Percentiles rank a stretch among this genome's conserved stretches.
These are phyloP conservation scores for Sabatieria punctata DNA, from an alignment of 2,888 invertebrate genomes.

Conservation along the genomic window DNA sequence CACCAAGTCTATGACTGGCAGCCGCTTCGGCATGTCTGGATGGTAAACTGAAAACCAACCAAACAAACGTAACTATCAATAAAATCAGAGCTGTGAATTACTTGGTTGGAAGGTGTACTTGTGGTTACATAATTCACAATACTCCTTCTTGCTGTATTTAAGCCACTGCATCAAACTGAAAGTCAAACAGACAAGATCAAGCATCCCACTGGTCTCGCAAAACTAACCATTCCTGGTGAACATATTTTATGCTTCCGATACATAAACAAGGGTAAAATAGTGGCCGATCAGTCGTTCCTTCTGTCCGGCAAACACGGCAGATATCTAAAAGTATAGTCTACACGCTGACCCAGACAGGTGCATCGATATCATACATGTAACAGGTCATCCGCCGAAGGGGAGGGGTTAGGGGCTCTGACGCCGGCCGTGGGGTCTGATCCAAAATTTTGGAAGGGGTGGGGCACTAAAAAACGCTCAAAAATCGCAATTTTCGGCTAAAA, in stretches of 20 bases:
- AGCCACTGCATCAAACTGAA: conserved; percentile 97
- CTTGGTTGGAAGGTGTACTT: conserved; percentile 92
- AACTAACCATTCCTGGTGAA: conserved; percentile 68
- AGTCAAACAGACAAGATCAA: neutral
- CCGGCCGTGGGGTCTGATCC: too few species aligned
- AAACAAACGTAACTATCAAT: neutral
- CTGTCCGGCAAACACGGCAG: conserved; percentile 91
- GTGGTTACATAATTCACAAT: conserved; percentile 92
- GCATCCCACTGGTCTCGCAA: neutral
- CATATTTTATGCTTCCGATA: conserved; percentile 96
- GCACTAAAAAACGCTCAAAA: too few species aligned
- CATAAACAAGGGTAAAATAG: conserved; percentile 96
- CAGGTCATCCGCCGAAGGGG: too few species aligned
- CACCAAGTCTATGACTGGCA: conserved; percentile 78
- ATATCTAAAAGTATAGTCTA: too few species aligned
- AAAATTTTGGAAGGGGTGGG: too few species aligned
- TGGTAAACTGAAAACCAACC: conserved; percentile 53
- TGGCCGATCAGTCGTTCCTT: conserved; percentile 72
- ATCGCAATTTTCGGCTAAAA: too few species aligned
- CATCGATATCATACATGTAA: too few species aligned
- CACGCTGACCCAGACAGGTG: too few species aligned
- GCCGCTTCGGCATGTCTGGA: conserved; percentile 93
- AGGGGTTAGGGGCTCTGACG: too few species aligned
- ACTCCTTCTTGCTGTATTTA: conserved; percentile 92
- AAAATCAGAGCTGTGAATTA: conserved; percentile 33